Evolutionary conservation across 1,140 invertebrate genomes (phyloP).

Genomic region (Lasaia peninsularis): DNA sequence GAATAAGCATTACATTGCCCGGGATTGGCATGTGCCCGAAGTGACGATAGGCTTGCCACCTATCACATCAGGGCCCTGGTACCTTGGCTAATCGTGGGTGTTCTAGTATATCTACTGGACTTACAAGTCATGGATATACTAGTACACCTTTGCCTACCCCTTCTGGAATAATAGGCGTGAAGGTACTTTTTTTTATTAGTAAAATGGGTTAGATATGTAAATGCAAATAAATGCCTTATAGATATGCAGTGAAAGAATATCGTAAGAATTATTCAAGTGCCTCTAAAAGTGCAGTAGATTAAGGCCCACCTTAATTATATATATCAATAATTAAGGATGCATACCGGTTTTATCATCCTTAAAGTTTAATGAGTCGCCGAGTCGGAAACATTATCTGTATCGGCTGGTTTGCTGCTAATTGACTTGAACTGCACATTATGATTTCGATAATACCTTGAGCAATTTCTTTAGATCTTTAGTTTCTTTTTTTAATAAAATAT

Average conservation of each 20-base stretch:
- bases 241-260: background rate
- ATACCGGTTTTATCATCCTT: conserved; percentile 37
- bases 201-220: too few relatives aligned
- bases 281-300: background rate
- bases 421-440: background rate
- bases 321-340: conserved; percentile 35
- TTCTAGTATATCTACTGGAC: too few relatives aligned
- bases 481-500: background rate
- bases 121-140: too few relatives aligned
- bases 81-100: too few relatives aligned
- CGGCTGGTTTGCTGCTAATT: conserved; percentile 18
- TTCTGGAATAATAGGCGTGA: too few relatives aligned
- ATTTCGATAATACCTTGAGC: background rate
- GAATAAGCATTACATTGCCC: too few relatives aligned
- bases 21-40: too few relatives aligned
- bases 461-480: background rate
- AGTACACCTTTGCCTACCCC: too few relatives aligned
- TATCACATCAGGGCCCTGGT: too few relatives aligned
- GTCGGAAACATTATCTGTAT: conserved; percentile 54
- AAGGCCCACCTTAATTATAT: conserved; percentile 6
- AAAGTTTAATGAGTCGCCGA: conserved; percentile 37
- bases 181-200: too few relatives aligned
- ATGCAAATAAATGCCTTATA: too few relatives aligned
- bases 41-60: too few relatives aligned
- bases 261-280: background rate